Percentiles rank a stretch among this genome's conserved stretches.
Evolutionary conservation across 1,140 invertebrate genomes (phyloP).

Genomic region (Microplitis mediator): DNA sequence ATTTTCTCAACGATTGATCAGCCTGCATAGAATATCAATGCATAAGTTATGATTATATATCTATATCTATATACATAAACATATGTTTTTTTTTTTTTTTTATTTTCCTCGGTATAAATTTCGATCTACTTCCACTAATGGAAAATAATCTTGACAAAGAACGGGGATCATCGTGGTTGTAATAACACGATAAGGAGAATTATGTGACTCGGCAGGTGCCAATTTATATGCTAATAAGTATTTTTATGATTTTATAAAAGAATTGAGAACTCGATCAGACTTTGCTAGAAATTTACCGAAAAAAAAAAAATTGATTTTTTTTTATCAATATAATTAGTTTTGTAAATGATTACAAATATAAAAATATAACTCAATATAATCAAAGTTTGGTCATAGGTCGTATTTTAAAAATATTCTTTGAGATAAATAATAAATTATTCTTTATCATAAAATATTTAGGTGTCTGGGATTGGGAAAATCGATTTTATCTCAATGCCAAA

Average conservation of each 20-base stretch:
- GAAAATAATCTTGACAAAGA: conserved; percentile 25
- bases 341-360: background rate
- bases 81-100: background rate
- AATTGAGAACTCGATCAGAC: background rate
- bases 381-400: no score
- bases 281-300: background rate
- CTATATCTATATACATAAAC: conserved; percentile 34
- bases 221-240: conserved; percentile 35
- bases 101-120: background rate
- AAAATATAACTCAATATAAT: background rate
- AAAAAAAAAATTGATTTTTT: background rate
- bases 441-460: no score
- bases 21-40: conserved; percentile 52
- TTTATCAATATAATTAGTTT: background rate
- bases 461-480: no score
- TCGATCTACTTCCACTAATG: conserved; percentile 17
- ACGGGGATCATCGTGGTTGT: conserved; percentile 16
- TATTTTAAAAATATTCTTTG: no score
- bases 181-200: conserved; percentile 36
- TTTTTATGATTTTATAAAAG: conserved; percentile 12
- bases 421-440: no score
- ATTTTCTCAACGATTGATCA: conserved; percentile 30
- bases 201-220: conserved; percentile 21
- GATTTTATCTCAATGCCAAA: no score
- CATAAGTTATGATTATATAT: background rate